Evolutionary conservation across 2,113 vertebrate genomes (phyloP), one percentile per base, ranked within the genome.

Genomic region (Coturnix japonica): DNA sequence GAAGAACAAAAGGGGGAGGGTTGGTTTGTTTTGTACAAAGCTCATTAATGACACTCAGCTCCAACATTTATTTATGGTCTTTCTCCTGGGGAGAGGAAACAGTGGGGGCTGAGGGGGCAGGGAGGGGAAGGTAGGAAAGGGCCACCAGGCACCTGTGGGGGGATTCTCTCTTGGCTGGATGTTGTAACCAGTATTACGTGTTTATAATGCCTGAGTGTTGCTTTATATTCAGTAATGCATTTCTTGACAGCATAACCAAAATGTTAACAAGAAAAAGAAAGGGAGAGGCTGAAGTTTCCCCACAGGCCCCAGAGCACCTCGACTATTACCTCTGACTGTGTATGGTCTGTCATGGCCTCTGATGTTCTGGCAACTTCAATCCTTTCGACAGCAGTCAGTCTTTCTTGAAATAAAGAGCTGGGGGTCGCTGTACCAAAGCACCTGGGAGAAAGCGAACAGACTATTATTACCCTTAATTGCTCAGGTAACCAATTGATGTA

Each of bases 401-500:
- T 37, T 37, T 37, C n/a, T 82, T 90, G 94, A 92, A 91, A 81
- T 85, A 77, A 66, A 33, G 73, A 96, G 90, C 92, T 92, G 91
- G 90, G 71, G 91, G 91, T 74, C 92, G 89, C 77, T 85, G 47
- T 77, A 97, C 96, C 96, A 97, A 97, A 97, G 93, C 87, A 95
- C 9, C 91, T 91, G 81, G 79, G 88, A 85, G 53, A 90, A 72
- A 87, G 37, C 3, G 1, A 59, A 53, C 15, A 81, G 84, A 90
- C 73, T 94, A 49, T 96, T 92, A 93, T 96, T 92, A 93, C 93
- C 94, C 95, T 95, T 88, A 87, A 96, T 73, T 95, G 91, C 97
- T 97, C 97, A 97, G 97, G 97, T 97, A 96, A 95, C 44, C 49
- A 35, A 92, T 70, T 82, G 85, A 93, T 94, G 43, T 44, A 66